Base-by-base conservation (phyloP, 2,888 invertebrate genomes). In the Mongoloraphidia duomilia region DNA sequence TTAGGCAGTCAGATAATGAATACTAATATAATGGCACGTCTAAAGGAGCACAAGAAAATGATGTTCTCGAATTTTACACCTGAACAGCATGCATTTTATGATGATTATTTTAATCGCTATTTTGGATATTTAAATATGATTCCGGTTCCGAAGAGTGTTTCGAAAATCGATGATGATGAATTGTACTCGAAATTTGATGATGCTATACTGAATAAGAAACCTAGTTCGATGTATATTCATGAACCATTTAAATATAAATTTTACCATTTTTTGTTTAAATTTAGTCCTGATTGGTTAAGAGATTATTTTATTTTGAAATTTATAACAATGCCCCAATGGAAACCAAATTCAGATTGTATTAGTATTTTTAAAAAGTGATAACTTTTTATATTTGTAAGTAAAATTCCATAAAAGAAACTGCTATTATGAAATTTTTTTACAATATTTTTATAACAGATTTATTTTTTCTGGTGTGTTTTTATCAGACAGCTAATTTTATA, bases 21-120 rank as follows among this genome's bases (percentile, higher is more conserved):
- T 42, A 87, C 84, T 58, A 82, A 80, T 58, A 77, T 91, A 51
- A 70, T 86, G 58, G 67, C 77, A 0, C 69, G 68, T 6, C 87
- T 89, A 64, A 63, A 66, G 26, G 63, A 68, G 33, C 69, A 82
- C 47, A 79, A 78, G 9, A 66, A 74, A 17, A 68, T 71, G 56
- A 90, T 90, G 87, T 66, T 76, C 48, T 63, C 71, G 3, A 65
- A 70, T 47, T 76, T 90, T 61, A 70, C 70, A 38, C 64, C 68
- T 0, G 83, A 86, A 60, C 81, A 82, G 56, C 72, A 68, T 53
- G 54, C 61, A 1, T 74, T 80, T 58, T 84, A 86, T 60, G 79
- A 73, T 5, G 71, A 75, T 26, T 83, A 82, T 63, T 85, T 90
- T 54, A 67, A 69, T 36, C 62, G 68, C 11, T 79, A 83, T 50